These are phyloP conservation scores for Ptyas mucosa DNA, from an alignment of 2,113 vertebrate species.

Conservation along the genomic window DNA sequence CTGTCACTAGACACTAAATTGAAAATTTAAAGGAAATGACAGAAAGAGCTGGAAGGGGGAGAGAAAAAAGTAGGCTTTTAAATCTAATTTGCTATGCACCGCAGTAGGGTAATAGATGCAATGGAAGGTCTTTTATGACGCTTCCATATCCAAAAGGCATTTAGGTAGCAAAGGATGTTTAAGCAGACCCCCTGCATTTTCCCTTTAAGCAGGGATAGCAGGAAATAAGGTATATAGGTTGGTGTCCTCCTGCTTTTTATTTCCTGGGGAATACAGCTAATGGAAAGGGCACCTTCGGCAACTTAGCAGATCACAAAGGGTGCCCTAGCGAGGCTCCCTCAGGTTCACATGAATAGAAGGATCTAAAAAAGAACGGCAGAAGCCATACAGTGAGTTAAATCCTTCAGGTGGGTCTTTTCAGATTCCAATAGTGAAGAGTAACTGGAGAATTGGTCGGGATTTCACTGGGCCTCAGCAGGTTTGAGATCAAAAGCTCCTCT, in stretches of 20 bases:
- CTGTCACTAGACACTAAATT: constrained; percentile 90
- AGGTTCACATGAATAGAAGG: constrained; percentile 69
- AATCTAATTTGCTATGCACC: constrained; percentile 98
- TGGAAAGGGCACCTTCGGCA: constrained; percentile 80
- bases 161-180: constrained; percentile 80
- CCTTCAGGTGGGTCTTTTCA: constrained; percentile 86
- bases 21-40: constrained; percentile 91
- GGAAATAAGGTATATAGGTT: constrained; percentile 78
- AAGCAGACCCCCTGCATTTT: constrained; percentile 72
- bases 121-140: constrained; percentile 82
- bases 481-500: constrained; percentile 80
- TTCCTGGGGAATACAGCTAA: constrained; percentile 74
- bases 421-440: constrained; percentile 79
- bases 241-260: constrained; percentile 77
- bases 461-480: constrained; percentile 78
- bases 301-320: constrained; percentile 75
- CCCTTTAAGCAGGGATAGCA: constrained; percentile 77
- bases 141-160: constrained; percentile 90
- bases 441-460: constrained; percentile 80
- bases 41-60: constrained; percentile 82
- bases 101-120: constrained; percentile 90
- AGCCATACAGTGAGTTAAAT: constrained; percentile 74
- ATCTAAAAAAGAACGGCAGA: constrained; percentile 69
- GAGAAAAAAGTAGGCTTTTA: constrained; percentile 86
- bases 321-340: constrained; percentile 56